A percentile compares a stretch with the other conserved stretches of the same genome.
Conservation (phyloP, 1,140 invertebrate species). For the Ips typographus region DNA sequence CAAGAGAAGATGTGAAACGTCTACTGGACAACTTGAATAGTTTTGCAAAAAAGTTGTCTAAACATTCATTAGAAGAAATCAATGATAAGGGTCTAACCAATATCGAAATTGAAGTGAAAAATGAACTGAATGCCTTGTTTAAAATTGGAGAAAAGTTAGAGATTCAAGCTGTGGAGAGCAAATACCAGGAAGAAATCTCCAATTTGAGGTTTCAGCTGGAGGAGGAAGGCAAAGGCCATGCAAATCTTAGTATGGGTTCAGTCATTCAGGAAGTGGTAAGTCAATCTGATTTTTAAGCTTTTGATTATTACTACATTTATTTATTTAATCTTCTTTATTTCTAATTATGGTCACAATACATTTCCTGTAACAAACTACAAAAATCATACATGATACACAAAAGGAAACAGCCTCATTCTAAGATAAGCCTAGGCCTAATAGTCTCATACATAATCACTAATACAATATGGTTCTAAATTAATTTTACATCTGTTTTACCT, state of each 20-base stretch:
- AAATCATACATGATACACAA: too few relatives aligned
- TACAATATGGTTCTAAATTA: too few relatives aligned
- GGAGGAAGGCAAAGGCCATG: conserved; percentile 48
- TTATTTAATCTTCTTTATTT: too few relatives aligned
- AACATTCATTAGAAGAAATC: conserved; percentile 37
- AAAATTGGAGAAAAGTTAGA: conserved; percentile 48
- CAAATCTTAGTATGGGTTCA: conserved; percentile 50
- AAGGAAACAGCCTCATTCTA: too few relatives aligned
- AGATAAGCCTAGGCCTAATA: too few relatives aligned
- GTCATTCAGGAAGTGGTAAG: conserved; percentile 59
- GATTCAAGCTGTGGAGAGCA: conserved; percentile 52
- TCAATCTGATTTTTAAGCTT: neutral
- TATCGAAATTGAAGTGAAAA: conserved; percentile 41
- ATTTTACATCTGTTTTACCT: too few relatives aligned
- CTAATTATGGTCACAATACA: too few relatives aligned
- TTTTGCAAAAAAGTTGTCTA: conserved; percentile 29
- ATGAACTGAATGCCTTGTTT: conserved; percentile 38
- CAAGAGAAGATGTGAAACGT: conserved; percentile 38
- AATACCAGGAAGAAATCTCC: conserved; percentile 54
- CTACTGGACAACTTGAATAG: conserved; percentile 37
- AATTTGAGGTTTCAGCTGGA: conserved; percentile 56
- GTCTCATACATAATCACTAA: too few relatives aligned
- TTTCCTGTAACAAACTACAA: too few relatives aligned
- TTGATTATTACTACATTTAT: neutral
- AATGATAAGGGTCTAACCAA: conserved; percentile 36